phyloP scores from a whole-genome alignment of 1,140 invertebrate species.

The Nomia melanderi region DNA sequence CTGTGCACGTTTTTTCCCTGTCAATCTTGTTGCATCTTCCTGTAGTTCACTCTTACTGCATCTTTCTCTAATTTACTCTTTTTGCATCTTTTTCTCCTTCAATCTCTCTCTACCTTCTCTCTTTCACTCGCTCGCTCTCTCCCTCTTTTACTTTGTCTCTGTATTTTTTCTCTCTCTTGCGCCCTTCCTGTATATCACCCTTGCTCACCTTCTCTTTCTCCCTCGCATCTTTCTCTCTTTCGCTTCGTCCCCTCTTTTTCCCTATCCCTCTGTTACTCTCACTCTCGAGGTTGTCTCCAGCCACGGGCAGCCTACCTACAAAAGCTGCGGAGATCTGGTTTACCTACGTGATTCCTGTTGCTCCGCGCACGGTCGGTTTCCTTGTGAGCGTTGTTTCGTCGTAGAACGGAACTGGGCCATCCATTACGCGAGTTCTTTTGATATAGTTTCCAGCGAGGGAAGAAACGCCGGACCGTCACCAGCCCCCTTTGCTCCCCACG shows the following conservation, averaged over 20 bases:
- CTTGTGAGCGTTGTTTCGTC: not conserved
- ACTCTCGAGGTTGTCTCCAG: not conserved
- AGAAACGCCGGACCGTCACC: not conserved
- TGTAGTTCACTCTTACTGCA: no score
- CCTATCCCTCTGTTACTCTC: not conserved
- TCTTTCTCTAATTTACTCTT: no score
- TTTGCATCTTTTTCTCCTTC: not conserved
- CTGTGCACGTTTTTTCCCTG: no score
- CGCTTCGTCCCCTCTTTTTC: not conserved
- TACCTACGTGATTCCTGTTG: conserved; percentile 41
- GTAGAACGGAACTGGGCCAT: conserved; percentile 21
- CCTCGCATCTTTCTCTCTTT: not conserved
- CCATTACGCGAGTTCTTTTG: conserved; percentile 13
- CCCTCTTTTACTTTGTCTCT: not conserved
- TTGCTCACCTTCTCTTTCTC: not conserved
- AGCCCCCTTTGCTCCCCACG: no score
- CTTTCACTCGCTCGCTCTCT: not conserved
- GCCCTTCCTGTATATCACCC: not conserved
- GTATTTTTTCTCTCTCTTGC: not conserved
- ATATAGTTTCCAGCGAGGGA: not conserved
- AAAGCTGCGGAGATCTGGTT: conserved; percentile 43
- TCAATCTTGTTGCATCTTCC: no score
- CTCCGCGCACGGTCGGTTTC: not conserved
- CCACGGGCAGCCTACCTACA: conserved; percentile 31
- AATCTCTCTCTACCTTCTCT: not conserved